A percentile compares a stretch with the other conserved stretches of the same genome.
These are phyloP conservation scores for Halyomorpha halys DNA, from an alignment of 1,140 invertebrate genomes.

Conservation along the genomic window DNA sequence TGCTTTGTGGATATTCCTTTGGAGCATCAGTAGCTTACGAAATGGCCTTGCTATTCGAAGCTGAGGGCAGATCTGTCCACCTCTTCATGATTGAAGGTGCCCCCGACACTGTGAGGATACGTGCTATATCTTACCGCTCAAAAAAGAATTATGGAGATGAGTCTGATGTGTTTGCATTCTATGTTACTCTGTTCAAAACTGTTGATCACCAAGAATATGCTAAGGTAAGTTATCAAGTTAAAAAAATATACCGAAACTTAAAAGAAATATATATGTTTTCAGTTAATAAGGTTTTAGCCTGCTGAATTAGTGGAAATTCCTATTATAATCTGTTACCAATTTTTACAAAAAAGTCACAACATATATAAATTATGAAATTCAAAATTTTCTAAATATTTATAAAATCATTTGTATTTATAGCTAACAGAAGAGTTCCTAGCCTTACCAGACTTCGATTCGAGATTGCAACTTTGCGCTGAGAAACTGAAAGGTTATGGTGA, in stretches of 20 bases:
- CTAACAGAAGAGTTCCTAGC: conserved; percentile 45
- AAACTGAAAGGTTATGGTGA: conserved; percentile 44
- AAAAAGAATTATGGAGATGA: conserved; percentile 47
- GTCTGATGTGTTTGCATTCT: conserved; percentile 65
- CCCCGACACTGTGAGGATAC: conserved; percentile 70
- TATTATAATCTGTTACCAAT: conserved; percentile 3
- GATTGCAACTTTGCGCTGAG: conserved; percentile 41
- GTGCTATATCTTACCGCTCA: conserved; percentile 54
- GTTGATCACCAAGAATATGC: conserved; percentile 50
- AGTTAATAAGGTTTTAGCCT: too few species aligned
- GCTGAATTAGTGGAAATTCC: too few species aligned
- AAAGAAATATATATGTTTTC: too few species aligned
- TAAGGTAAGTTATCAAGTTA: conserved; percentile 43
- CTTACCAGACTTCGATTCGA: conserved; percentile 42
- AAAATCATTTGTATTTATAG: conserved; percentile 32
- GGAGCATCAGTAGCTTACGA: conserved; percentile 87
- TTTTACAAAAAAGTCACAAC: neutral
- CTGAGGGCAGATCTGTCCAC: conserved; percentile 46
- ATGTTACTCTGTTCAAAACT: conserved; percentile 63
- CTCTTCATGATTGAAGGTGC: conserved; percentile 85
- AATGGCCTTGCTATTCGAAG: conserved; percentile 76
- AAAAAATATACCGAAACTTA: too few species aligned
- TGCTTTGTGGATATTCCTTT: conserved; percentile 86
- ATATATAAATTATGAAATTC: too few species aligned
- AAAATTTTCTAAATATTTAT: too few species aligned